Percentiles rank a stretch among this genome's conserved stretches.
These are phyloP conservation scores for Muscidifurax raptorellus DNA, from an alignment of 1,140 invertebrate genomes.

Conservation along the genomic window DNA sequence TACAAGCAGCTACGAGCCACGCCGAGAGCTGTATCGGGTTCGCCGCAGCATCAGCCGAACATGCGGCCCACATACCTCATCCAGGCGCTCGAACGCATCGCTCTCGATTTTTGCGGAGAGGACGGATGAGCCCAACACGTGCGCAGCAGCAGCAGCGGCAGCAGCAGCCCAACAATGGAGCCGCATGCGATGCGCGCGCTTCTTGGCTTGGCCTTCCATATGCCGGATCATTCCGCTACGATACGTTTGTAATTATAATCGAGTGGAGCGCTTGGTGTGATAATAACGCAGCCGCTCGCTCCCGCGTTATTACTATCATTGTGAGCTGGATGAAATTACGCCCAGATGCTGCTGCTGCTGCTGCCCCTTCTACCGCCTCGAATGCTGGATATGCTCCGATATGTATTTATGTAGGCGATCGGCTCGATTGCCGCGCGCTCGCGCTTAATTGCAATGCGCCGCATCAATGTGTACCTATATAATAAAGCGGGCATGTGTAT, in stretches of 20 bases:
- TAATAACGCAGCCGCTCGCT: slow-evolving; percentile 36
- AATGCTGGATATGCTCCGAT: not conserved
- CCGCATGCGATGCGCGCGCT: not conserved
- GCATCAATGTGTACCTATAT: too few relatives aligned
- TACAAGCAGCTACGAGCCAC: not conserved
- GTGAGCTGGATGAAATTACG: slow-evolving; percentile 39
- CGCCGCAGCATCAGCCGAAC: not conserved
- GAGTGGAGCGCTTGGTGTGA: slow-evolving; percentile 27
- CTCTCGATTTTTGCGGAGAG: slow-evolving; percentile 11
- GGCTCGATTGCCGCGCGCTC: not conserved
- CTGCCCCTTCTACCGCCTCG: too few relatives aligned
- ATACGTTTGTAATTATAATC: slow-evolving; percentile 41
- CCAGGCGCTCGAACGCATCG: not conserved
- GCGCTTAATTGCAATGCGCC: not conserved
- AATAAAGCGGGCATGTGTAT: not conserved
- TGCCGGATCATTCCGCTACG: not conserved
- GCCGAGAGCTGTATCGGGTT: not conserved
- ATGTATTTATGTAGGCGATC: slow-evolving; percentile 8
- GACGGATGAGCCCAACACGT: slow-evolving; percentile 4
- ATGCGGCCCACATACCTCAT: not conserved
- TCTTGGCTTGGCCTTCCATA: not conserved
- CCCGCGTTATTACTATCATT: slow-evolving; percentile 51
- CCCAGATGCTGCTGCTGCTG: not conserved
- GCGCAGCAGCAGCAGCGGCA: not conserved
- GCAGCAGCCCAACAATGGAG: slow-evolving; percentile 3